A percentile compares a stretch with the other conserved stretches of the same genome.
phyloP scores from a whole-genome alignment of 2,888 invertebrate species.

The Nephrotoma flavescens region DNA sequence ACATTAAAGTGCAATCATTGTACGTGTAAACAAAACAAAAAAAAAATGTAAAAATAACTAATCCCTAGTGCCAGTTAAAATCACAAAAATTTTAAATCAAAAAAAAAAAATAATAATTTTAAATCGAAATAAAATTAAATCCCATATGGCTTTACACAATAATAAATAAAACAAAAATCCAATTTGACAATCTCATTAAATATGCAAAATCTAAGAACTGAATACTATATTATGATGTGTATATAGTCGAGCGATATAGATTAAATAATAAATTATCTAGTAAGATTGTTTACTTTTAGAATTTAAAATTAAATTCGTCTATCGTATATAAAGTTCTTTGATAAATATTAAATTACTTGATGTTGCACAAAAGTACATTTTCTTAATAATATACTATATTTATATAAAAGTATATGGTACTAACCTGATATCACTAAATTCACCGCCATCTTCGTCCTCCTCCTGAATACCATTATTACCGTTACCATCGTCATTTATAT shows the following conservation, averaged over 20 bases:
- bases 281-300: not conserved
- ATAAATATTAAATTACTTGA: no score
- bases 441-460: slow-evolving; percentile 1
- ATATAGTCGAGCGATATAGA: not conserved
- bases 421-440: slow-evolving; percentile 12
- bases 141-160: not conserved
- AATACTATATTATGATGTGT: not conserved
- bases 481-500: slow-evolving; percentile 11
- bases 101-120: not conserved
- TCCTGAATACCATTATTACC: slow-evolving; percentile 17
- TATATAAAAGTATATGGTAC: not conserved
- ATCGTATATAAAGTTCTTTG: no score
- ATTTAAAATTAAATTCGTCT: not conserved
- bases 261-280: not conserved
- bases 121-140: not conserved
- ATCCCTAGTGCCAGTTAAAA: not conserved
- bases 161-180: not conserved
- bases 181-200: not conserved
- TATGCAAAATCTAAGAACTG: not conserved
- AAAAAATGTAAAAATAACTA: not conserved
- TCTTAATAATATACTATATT: no score
- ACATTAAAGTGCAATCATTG: not conserved
- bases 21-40: not conserved
- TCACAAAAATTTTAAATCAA: not conserved
- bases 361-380: not conserved